phyloP scores from a whole-genome alignment of 2,888 invertebrate species.

The Lithophane semibrunnea region DNA sequence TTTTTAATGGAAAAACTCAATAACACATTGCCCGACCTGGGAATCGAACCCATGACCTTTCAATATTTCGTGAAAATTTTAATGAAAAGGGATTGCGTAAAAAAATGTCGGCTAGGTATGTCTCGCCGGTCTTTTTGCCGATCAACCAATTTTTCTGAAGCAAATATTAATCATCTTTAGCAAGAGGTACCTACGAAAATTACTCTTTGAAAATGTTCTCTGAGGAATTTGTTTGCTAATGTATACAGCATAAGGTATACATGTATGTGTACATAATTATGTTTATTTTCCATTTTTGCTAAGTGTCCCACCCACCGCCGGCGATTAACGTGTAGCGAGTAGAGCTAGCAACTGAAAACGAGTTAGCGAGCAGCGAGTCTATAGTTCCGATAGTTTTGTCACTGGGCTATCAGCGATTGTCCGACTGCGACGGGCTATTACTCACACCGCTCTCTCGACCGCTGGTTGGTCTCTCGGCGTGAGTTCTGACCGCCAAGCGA shows the following conservation, averaged over 20 bases:
- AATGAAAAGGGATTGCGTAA: neutral
- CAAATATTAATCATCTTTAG: slow-evolving; percentile 28
- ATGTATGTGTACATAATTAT: neutral
- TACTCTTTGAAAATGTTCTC: slow-evolving; percentile 9
- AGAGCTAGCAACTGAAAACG: too few relatives aligned
- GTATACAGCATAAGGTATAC: neutral
- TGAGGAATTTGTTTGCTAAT: slow-evolving; percentile 13
- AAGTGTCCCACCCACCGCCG: too few relatives aligned
- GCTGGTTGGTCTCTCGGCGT: too few relatives aligned
- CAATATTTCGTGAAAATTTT: neutral
- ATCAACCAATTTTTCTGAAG: slow-evolving; percentile 37
- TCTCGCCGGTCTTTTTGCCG: neutral
- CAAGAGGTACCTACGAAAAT: neutral
- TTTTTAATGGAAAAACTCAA: neutral
- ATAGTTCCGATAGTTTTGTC: too few relatives aligned
- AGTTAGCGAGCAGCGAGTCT: too few relatives aligned
- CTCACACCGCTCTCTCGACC: too few relatives aligned
- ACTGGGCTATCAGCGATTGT: too few relatives aligned
- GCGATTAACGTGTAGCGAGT: too few relatives aligned
- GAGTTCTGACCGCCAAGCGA: too few relatives aligned
- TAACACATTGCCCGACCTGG: neutral
- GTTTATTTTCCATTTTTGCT: too few relatives aligned
- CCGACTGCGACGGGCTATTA: too few relatives aligned
- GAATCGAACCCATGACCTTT: neutral
- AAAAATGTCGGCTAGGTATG: neutral